These are phyloP conservation scores for Poecilia gillii DNA, from an alignment of 2,797 vertebrate genomes.

Conservation along the genomic window DNA sequence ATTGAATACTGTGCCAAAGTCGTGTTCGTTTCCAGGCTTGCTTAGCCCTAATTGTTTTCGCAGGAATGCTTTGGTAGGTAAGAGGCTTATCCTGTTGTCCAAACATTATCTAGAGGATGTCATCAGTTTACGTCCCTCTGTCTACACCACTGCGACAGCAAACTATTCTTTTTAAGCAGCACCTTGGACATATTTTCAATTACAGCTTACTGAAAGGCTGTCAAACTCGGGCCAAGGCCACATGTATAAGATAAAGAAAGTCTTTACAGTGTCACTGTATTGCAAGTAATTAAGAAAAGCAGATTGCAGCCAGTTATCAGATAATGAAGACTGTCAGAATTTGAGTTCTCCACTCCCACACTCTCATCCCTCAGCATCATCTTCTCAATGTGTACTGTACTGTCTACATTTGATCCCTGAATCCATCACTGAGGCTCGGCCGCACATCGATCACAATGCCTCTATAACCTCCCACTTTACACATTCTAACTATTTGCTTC, in stretches of 20 bases:
- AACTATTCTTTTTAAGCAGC: slow-evolving; percentile 44
- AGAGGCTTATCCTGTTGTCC: slow-evolving; percentile 56
- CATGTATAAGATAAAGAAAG: slow-evolving; percentile 46
- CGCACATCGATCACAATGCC: slow-evolving; percentile 19
- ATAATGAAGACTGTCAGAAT: slow-evolving; percentile 52
- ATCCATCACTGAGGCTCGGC: slow-evolving; percentile 15
- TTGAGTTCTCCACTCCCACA: neutral
- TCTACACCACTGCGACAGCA: slow-evolving; percentile 22
- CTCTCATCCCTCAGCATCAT: slow-evolving; percentile 11
- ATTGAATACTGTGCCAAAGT: slow-evolving; percentile 55
- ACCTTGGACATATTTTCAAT: slow-evolving; percentile 44
- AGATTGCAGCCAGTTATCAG: slow-evolving; percentile 61
- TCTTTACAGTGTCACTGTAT: slow-evolving; percentile 51
- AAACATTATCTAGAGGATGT: slow-evolving; percentile 36
- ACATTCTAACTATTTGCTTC: slow-evolving; percentile 32
- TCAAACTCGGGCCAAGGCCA: slow-evolving; percentile 45
- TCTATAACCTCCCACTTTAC: slow-evolving; percentile 13
- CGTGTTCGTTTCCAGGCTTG: slow-evolving; percentile 43
- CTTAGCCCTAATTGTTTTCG: slow-evolving; percentile 53
- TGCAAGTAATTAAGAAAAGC: slow-evolving; percentile 63
- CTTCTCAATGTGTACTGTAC: slow-evolving; percentile 3
- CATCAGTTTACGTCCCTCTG: slow-evolving; percentile 17
- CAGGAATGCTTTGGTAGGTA: slow-evolving; percentile 47
- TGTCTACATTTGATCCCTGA: slow-evolving; percentile 14
- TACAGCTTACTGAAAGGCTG: slow-evolving; percentile 38